phyloP scores from a whole-genome alignment of 2,888 invertebrate species.

The Trilocha varians region DNA sequence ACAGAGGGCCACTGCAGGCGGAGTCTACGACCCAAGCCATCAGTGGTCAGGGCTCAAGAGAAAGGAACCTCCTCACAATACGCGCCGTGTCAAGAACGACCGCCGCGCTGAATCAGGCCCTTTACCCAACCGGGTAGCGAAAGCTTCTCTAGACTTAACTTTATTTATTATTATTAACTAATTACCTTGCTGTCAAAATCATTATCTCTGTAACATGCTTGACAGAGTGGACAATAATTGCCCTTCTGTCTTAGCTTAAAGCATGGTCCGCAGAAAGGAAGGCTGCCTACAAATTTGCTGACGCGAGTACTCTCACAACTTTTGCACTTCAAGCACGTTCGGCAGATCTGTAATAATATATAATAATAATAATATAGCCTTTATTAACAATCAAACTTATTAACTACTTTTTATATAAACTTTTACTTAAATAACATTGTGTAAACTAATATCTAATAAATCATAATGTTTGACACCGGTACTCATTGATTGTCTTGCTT shows the following conservation, averaged over 20 bases:
- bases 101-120: too few relatives aligned
- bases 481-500: too few relatives aligned
- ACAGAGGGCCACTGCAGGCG: too few relatives aligned
- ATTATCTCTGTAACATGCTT: constrained; percentile 92
- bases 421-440: too few relatives aligned
- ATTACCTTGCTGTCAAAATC: constrained; percentile 88
- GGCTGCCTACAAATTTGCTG: constrained; percentile 85
- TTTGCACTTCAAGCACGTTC: constrained; percentile 88
- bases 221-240: constrained; percentile 93
- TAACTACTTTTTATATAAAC: neutral
- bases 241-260: constrained; percentile 90
- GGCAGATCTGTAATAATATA: constrained; percentile 72
- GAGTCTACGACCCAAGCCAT: too few relatives aligned
- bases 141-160: too few relatives aligned
- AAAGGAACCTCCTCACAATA: too few relatives aligned
- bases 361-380: neutral
- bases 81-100: too few relatives aligned
- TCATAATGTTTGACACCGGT: too few relatives aligned
- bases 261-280: constrained; percentile 89
- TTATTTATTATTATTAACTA: neutral
- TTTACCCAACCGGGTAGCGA: too few relatives aligned
- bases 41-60: too few relatives aligned
- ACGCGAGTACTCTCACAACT: constrained; percentile 88
- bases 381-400: neutral
- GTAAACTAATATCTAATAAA: too few relatives aligned